Conservation (phyloP, 2,113 vertebrate genomes). For the Lampris megalopsis region DNA sequence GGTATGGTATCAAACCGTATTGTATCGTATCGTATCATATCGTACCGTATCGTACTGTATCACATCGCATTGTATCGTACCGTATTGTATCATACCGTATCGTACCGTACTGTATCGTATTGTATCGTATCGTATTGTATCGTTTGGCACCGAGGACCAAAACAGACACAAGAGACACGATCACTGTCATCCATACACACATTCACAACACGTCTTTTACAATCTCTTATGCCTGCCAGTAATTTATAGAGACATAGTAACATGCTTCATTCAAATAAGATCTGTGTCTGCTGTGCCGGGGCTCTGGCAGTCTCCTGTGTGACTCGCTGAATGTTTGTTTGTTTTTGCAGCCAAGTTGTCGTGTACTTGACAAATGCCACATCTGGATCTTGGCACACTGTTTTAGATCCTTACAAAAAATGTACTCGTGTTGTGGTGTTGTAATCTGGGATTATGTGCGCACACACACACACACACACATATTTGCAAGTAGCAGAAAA, state of each 20-base stretch:
- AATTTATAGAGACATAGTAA: not conserved
- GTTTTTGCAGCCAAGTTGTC: constrained; percentile 52
- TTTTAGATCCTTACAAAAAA: constrained; percentile 42
- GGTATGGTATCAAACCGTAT: too few relatives aligned
- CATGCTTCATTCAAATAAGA: constrained; percentile 12
- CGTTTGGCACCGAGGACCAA: too few relatives aligned
- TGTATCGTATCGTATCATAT: too few relatives aligned
- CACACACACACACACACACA: constrained; percentile 1
- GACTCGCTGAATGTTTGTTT: constrained; percentile 50
- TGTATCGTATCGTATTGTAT: too few relatives aligned
- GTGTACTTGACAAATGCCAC: constrained; percentile 47
- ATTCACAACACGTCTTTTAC: too few relatives aligned
- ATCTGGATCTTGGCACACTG: constrained; percentile 37
- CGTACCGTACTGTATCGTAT: too few relatives aligned
- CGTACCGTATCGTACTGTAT: too few relatives aligned
- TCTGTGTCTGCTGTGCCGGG: not conserved
- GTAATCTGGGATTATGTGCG: constrained; percentile 18
- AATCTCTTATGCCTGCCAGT: too few relatives aligned
- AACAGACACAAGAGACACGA: too few relatives aligned
- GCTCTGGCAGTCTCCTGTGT: constrained; percentile 40
- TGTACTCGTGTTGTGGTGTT: constrained; percentile 7
- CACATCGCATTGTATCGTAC: too few relatives aligned
- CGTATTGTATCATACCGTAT: too few relatives aligned
- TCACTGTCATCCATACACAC: too few relatives aligned
- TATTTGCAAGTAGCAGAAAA: constrained; percentile 2